phyloP scores from a whole-genome alignment of 2,797 vertebrate genomes.

The Oryzias dopingdopingensis region DNA sequence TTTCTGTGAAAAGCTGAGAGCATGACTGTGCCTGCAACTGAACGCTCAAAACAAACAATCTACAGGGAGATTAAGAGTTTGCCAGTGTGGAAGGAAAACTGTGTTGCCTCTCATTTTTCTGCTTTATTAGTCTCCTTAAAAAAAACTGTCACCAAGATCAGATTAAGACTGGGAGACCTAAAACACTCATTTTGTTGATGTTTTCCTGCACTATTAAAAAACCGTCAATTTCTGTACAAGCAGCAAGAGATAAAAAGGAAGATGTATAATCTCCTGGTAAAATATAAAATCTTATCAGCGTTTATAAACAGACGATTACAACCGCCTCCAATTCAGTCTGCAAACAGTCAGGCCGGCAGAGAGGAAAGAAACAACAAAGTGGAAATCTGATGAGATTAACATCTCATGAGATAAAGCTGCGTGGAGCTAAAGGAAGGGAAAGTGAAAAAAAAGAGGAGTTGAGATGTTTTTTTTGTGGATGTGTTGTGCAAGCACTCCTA shows the following conservation, averaged over 20 bases:
- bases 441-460: constrained; percentile 1
- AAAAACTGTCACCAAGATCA: constrained; percentile 38
- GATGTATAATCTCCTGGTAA: constrained; percentile 59
- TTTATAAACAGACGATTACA: constrained; percentile 77
- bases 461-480: constrained; percentile 37
- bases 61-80: constrained; percentile 8
- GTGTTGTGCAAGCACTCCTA: constrained; percentile 42
- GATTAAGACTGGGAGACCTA: constrained; percentile 32
- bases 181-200: constrained; percentile 44
- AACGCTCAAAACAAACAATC: constrained; percentile 49
- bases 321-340: constrained; percentile 61
- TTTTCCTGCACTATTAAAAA: constrained; percentile 39
- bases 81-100: constrained; percentile 32
- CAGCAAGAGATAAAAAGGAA: constrained; percentile 49
- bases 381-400: constrained; percentile 74
- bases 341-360: constrained; percentile 60
- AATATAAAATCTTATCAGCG: constrained; percentile 75
- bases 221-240: constrained; percentile 44
- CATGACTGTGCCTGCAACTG: constrained; percentile 56
- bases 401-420: constrained; percentile 66
- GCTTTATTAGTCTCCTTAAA: constrained; percentile 38
- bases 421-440: constrained; percentile 50
- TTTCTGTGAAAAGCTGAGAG: constrained; percentile 36
- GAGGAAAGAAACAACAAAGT: constrained; percentile 74
- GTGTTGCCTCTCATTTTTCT: constrained; percentile 37